A percentile compares a stretch with the other conserved stretches of the same genome.
These are phyloP conservation scores for Stratiolaelaps scimitus DNA, from an alignment of 1,140 invertebrate genomes.

Conservation along the genomic window DNA sequence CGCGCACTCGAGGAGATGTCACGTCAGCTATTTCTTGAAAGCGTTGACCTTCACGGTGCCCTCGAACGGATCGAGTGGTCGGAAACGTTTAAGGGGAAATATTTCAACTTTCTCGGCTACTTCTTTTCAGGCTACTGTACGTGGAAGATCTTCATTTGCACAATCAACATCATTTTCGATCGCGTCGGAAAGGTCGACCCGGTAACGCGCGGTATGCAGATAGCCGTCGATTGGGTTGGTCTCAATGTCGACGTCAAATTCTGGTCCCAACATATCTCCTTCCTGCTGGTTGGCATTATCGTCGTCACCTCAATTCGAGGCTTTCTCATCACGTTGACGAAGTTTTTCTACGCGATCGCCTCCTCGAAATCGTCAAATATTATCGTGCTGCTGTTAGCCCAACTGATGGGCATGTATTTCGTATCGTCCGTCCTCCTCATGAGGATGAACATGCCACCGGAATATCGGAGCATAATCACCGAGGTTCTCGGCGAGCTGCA, in stretches of 20 bases:
- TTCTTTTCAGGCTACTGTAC: constrained; percentile 97
- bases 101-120: constrained; percentile 96
- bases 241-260: constrained; percentile 89
- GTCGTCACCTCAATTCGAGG: constrained; percentile 95
- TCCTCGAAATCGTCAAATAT: constrained; percentile 97
- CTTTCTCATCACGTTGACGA: constrained; percentile 88
- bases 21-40: constrained; percentile 85
- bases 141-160: constrained; percentile 98
- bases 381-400: constrained; percentile 87
- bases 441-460: constrained; percentile 98
- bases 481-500: constrained; percentile 94
- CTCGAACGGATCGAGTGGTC: constrained; percentile 86
- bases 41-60: constrained; percentile 84
- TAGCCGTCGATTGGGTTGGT: constrained; percentile 92
- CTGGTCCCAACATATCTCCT: constrained; percentile 98
- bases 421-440: constrained; percentile 93
- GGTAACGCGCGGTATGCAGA: constrained; percentile 89
- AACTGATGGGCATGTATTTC: constrained; percentile 99
- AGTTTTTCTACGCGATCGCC: constrained; percentile 99
- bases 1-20: constrained; percentile 75
- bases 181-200: constrained; percentile 96
- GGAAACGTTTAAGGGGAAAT: constrained; percentile 91
- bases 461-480: constrained; percentile 90
- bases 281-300: constrained; percentile 91
- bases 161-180: constrained; percentile 97